phyloP scores from a whole-genome alignment of 2,888 invertebrate species.

The Torymus tubicola region DNA sequence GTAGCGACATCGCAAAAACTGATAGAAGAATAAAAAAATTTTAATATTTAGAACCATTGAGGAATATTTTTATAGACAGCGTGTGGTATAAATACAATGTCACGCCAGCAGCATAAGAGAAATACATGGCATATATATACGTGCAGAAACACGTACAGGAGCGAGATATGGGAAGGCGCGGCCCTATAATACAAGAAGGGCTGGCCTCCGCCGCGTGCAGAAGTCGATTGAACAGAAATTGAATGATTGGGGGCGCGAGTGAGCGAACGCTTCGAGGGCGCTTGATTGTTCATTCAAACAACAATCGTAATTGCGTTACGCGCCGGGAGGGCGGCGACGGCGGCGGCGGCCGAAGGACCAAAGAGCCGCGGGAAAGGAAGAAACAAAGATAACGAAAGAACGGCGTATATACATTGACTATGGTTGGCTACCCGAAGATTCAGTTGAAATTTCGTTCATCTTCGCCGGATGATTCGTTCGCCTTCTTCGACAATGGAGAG shows the following conservation, averaged over 20 bases:
- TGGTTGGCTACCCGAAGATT: conserved; percentile 1
- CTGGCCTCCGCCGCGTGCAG: conserved; percentile 57
- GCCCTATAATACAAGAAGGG: conserved; percentile 36
- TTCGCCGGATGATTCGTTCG: not conserved
- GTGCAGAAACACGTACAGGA: conserved; percentile 11
- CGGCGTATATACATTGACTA: too few relatives aligned
- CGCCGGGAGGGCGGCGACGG: conserved; percentile 58
- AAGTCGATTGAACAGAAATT: conserved; percentile 77
- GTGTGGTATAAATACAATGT: too few relatives aligned
- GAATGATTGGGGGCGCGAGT: conserved; percentile 73
- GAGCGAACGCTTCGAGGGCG: conserved; percentile 69
- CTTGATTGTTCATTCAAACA: conserved; percentile 77
- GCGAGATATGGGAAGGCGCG: conserved; percentile 2
- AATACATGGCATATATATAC: too few relatives aligned
- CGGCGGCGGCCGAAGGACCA: conserved; percentile 49
- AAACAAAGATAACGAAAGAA: conserved; percentile 49
- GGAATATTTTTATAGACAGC: too few relatives aligned
- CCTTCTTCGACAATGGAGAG: conserved; percentile 6
- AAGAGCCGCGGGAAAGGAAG: conserved; percentile 52
- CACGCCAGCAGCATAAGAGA: not conserved
- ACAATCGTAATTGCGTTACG: conserved; percentile 77
- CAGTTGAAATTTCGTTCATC: conserved; percentile 37
- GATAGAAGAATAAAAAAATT: too few relatives aligned
- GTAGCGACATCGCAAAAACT: too few relatives aligned
- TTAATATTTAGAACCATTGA: too few relatives aligned